Percentiles rank a stretch among this genome's conserved stretches.
Evolutionary conservation across 2,797 vertebrate genomes (phyloP).

Genomic region (Anolis apletophallus): DNA sequence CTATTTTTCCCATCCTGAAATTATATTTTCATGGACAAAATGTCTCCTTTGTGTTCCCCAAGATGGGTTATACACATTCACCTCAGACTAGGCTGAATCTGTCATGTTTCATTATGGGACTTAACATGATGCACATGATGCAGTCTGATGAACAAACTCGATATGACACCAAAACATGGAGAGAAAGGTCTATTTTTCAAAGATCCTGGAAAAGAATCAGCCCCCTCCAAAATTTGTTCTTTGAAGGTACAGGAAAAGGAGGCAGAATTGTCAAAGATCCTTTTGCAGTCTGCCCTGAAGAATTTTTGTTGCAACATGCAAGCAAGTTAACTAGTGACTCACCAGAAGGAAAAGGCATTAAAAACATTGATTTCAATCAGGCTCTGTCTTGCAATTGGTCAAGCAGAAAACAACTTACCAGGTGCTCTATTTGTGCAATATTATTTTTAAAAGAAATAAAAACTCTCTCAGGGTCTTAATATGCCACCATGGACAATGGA

Average conservation of each 20-base stretch:
- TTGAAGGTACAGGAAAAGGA: not conserved
- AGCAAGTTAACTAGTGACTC: not conserved
- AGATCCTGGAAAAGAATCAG: not conserved
- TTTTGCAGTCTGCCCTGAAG: not conserved
- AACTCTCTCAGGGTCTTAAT: too few species aligned
- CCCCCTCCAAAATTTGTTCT: not conserved
- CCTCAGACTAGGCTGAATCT: not conserved
- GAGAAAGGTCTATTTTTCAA: not conserved
- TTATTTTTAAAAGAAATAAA: not conserved
- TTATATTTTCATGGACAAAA: rapidly evolving
- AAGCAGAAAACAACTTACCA: not conserved
- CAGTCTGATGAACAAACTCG: constrained; percentile 22
- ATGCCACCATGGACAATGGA: too few species aligned
- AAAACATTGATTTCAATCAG: rapidly evolving
- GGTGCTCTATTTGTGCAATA: not conserved
- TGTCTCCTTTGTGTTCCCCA: rapidly evolving
- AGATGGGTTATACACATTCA: not conserved
- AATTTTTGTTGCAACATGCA: not conserved
- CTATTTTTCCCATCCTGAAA: not conserved
- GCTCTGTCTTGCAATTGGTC: not conserved
- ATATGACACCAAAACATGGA: not conserved
- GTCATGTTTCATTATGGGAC: constrained; percentile 20
- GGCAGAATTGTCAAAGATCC: not conserved
- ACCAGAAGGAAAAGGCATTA: rapidly evolving
- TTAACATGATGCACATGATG: not conserved